These are phyloP conservation scores for Callionymus lyra DNA, from an alignment of 2,113 vertebrate genomes.

Conservation along the genomic window DNA sequence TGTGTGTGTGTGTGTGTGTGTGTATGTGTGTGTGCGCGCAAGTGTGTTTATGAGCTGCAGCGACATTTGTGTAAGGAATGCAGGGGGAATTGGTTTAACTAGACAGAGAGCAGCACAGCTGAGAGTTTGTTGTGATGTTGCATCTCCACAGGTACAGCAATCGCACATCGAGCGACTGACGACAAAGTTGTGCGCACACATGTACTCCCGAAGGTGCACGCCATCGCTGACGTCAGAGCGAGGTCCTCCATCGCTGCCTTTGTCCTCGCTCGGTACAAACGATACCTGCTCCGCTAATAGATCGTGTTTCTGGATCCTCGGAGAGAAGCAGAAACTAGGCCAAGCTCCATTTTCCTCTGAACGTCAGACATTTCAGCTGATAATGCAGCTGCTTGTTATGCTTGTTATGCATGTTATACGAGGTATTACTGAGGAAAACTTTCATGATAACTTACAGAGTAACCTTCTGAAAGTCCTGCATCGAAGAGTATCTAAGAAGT, in stretches of 20 bases:
- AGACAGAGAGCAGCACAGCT: constrained; percentile 30
- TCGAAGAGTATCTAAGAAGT: too few species aligned
- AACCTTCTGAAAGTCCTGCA: too few species aligned
- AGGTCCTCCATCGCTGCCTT: constrained; percentile 12
- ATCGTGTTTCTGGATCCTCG: constrained; percentile 36
- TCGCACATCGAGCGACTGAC: constrained; percentile 30
- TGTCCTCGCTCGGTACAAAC: constrained; percentile 26
- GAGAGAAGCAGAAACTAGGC: constrained; percentile 16
- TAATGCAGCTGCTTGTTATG: too few species aligned
- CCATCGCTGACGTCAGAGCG: constrained; percentile 24
- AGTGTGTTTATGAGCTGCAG: constrained; percentile 29
- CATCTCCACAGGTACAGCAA: constrained; percentile 41
- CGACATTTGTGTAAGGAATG: constrained; percentile 40
- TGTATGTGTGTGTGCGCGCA: constrained; percentile 7
- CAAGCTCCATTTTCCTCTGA: constrained; percentile 6
- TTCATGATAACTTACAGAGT: too few species aligned
- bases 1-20: constrained; percentile 14
- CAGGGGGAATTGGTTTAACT: constrained; percentile 45
- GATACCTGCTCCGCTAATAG: constrained; percentile 39
- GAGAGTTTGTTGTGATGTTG: constrained; percentile 40
- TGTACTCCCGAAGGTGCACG: constrained; percentile 8
- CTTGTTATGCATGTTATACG: too few species aligned
- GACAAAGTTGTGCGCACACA: constrained; percentile 27
- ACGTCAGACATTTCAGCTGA: too few species aligned
- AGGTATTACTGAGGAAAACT: too few species aligned